These are phyloP conservation scores for Catostylus mosaicus DNA, from an alignment of 30 jellyfish, hydroid and myxozoan genomes.

Conservation along the genomic window DNA sequence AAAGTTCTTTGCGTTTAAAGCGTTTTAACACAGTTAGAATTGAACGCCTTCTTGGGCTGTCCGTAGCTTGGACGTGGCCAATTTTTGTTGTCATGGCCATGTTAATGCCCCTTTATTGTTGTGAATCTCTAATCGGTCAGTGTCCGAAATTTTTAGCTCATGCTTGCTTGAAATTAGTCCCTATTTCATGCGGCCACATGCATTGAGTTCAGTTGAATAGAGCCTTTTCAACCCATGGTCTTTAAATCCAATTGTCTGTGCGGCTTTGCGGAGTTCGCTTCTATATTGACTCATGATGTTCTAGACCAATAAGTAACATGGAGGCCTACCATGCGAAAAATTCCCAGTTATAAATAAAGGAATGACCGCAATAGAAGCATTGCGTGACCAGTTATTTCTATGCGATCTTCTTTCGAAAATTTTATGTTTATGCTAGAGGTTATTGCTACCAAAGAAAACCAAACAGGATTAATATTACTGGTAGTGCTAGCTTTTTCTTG, in stretches of 20 bases:
- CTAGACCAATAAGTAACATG: slow-evolving; percentile 4
- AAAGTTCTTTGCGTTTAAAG: too few relatives aligned
- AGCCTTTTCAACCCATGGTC: too few relatives aligned
- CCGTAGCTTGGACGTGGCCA: too few relatives aligned
- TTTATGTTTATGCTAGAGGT: background rate
- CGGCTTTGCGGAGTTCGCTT: slow-evolving; percentile 18
- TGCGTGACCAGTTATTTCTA: slow-evolving; percentile 5
- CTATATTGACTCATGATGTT: slow-evolving; percentile 8
- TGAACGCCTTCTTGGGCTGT: too few relatives aligned
- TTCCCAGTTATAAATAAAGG: background rate
- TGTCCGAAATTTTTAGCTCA: too few relatives aligned
- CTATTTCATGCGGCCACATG: too few relatives aligned
- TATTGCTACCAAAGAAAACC: background rate
- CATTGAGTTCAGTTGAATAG: too few relatives aligned
- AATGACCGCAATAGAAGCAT: background rate
- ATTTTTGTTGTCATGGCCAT: too few relatives aligned
- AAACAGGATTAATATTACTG: background rate
- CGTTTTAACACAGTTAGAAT: too few relatives aligned
- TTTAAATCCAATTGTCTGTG: slow-evolving; percentile 14
- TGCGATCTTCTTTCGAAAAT: background rate
- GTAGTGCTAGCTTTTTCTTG: background rate
- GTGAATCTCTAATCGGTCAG: too few relatives aligned
- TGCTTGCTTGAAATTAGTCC: too few relatives aligned
- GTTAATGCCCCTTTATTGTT: too few relatives aligned
- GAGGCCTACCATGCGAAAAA: slow-evolving; percentile 8